Evolutionary conservation across 2,888 invertebrate species (phyloP).

Genomic region (Lepidonotus clava): DNA sequence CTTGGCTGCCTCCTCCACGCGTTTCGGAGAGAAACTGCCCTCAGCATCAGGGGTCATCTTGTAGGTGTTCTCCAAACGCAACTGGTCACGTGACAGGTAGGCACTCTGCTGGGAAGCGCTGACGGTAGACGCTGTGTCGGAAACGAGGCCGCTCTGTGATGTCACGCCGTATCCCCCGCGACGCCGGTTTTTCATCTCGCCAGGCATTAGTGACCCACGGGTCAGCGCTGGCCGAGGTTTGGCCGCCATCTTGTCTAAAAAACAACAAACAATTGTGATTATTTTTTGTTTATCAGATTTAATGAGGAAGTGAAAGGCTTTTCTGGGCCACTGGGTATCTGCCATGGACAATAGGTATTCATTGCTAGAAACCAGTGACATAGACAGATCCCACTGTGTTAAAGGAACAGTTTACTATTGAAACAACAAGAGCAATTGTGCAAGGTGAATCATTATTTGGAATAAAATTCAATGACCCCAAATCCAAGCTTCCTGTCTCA

Average conservation of each 20-base stretch:
- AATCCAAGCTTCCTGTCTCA: too few species aligned
- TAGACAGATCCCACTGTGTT: too few species aligned
- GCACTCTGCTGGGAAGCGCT: constrained; percentile 28
- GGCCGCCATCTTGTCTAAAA: constrained; percentile 26
- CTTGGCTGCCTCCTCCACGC: constrained; percentile 59
- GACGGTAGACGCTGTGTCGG: constrained; percentile 1
- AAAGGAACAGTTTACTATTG: too few species aligned
- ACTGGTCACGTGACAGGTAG: not conserved
- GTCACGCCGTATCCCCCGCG: not conserved
- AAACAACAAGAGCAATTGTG: too few species aligned
- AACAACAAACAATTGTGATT: too few species aligned
- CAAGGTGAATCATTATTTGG: too few species aligned
- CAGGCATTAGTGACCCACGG: not conserved
- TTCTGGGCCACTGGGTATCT: too few species aligned
- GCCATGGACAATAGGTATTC: too few species aligned
- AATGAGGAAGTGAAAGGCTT: too few species aligned
- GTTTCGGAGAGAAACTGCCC: constrained; percentile 61
- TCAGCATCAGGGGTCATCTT: constrained; percentile 66
- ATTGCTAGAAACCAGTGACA: too few species aligned
- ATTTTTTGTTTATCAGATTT: too few species aligned
- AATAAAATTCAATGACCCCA: too few species aligned
- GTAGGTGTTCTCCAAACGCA: constrained; percentile 67
- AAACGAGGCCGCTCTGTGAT: not conserved
- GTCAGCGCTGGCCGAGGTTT: constrained; percentile 2
- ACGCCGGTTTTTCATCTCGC: not conserved